Conservation (phyloP, 2,888 invertebrate species). For the Tetragonula carbonaria region DNA sequence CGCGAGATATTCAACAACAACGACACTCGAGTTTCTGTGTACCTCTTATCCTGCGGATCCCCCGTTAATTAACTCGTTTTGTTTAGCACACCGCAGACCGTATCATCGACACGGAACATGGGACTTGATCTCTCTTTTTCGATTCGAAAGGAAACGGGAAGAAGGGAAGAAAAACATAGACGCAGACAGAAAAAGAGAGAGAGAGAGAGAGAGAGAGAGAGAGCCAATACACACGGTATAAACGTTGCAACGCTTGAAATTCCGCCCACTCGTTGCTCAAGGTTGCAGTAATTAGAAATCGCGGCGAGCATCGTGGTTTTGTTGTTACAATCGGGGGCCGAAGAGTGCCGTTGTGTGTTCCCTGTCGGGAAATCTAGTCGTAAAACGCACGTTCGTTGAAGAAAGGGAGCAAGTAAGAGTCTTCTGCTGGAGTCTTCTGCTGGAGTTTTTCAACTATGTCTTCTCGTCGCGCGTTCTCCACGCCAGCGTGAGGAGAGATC, state of each 20-base stretch:
- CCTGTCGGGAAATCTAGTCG: slow-evolving; percentile 37
- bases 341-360: slow-evolving; percentile 27
- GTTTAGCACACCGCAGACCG: slow-evolving; percentile 26
- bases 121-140: slow-evolving; percentile 1
- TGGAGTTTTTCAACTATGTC: too few relatives aligned
- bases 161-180: not conserved
- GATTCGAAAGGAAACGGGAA: not conserved
- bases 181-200: not conserved
- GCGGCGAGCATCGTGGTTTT: slow-evolving; percentile 42
- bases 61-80: slow-evolving; percentile 52
- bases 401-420: not conserved
- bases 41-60: slow-evolving; percentile 18
- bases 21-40: slow-evolving; percentile 16
- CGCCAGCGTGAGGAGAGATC: not conserved
- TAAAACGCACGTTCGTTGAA: slow-evolving; percentile 26
- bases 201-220: not conserved
- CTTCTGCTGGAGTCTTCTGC: too few relatives aligned
- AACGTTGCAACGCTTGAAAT: slow-evolving; percentile 28
- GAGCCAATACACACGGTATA: slow-evolving; percentile 20
- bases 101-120: slow-evolving; percentile 34
- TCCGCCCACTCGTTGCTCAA: slow-evolving; percentile 49
- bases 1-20: slow-evolving; percentile 22
- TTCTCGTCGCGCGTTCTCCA: slow-evolving; percentile 13
- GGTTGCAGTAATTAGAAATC: slow-evolving; percentile 49
- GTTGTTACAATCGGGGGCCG: slow-evolving; percentile 39